Conservation (phyloP, 2,797 vertebrate genomes). For the Epinephelus awoara region DNA sequence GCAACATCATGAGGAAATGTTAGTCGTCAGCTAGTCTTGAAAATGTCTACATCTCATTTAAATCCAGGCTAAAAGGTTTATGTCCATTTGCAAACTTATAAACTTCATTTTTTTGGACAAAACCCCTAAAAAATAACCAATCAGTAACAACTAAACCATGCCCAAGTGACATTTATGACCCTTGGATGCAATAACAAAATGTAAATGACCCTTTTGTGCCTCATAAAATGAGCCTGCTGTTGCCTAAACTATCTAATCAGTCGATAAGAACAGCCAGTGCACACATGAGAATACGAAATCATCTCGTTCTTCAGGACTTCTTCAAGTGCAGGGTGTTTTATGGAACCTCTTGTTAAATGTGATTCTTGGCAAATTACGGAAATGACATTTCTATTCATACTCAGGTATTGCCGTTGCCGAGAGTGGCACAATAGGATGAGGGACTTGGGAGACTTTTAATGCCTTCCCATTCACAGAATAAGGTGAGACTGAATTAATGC, state of each 20-base stretch:
- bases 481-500: slow-evolving; percentile 77
- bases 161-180: slow-evolving; percentile 41
- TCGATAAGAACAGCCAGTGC: slow-evolving; percentile 40
- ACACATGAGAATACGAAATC: slow-evolving; percentile 60
- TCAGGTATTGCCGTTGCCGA: slow-evolving; percentile 54
- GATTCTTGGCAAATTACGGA: slow-evolving; percentile 58
- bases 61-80: slow-evolving; percentile 31
- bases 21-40: slow-evolving; percentile 38
- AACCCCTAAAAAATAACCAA: slow-evolving; percentile 29
- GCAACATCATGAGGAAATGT: slow-evolving; percentile 26
- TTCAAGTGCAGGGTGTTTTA: slow-evolving; percentile 45
- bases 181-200: slow-evolving; percentile 48
- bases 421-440: slow-evolving; percentile 61
- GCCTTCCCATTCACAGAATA: slow-evolving; percentile 58
- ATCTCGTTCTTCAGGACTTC: slow-evolving; percentile 49
- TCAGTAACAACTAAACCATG: slow-evolving; percentile 30
- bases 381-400: slow-evolving; percentile 69
- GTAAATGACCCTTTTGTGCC: slow-evolving; percentile 55
- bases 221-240: slow-evolving; percentile 54
- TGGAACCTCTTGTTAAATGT: slow-evolving; percentile 35
- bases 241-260: slow-evolving; percentile 59
- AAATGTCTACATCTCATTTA: slow-evolving; percentile 18
- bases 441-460: slow-evolving; percentile 66
- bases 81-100: slow-evolving; percentile 31
- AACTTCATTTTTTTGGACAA: slow-evolving; percentile 32